Evolutionary conservation across 2,888 invertebrate species (phyloP), one percentile per base, ranked within the genome.

Genomic region (Pollenia griseotomentosa): DNA sequence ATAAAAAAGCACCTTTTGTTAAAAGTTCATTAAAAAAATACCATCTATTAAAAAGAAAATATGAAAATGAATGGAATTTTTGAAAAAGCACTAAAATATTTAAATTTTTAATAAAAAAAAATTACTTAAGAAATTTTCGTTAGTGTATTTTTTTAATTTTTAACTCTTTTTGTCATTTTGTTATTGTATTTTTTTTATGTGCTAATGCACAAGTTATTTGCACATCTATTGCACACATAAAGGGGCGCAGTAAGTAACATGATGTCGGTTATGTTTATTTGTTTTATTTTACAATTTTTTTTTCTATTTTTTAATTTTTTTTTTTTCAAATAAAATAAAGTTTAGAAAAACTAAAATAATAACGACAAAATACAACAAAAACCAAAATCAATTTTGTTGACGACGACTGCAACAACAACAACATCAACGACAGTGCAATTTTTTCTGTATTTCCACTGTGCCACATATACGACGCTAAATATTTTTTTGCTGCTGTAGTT

Each of bases 181-280:
- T 33, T 40, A 44, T 59, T 57, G 61, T 57, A 59, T 46, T 61
- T 74, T n/a, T 61, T 55, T 71, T 81, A 82, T 86, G 86, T 83
- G 78, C 66, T 66, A 71, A 70, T 77, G 81, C 42, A 81, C 75
- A 81, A 82, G 82, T 85, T 80, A 77, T 85, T 81, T 82, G 86
- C 78, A 82, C 82, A 82, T 86, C 85, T 78, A 82, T 82, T 78
- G 82, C 85, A 74, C 78, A 57, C 61, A 61, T 61, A 77, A 82
- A 78, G 78, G 83, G 86, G 86, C 82, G 66, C 86, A 79, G 83
- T 74, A 78, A 83, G 83, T 74, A 78, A 74, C 73, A 73, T 68
- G 78, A 86, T 82, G 86, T 74, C 83, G 78, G 86, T 86, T 79
- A 85, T 42, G 44, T 75, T 80, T 85, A 57, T 65, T 53, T 59